A percentile compares a stretch with the other conserved stretches of the same genome.
These are phyloP conservation scores for Brachypteracias leptosomus DNA, from an alignment of 2,113 vertebrate genomes.

Conservation along the genomic window DNA sequence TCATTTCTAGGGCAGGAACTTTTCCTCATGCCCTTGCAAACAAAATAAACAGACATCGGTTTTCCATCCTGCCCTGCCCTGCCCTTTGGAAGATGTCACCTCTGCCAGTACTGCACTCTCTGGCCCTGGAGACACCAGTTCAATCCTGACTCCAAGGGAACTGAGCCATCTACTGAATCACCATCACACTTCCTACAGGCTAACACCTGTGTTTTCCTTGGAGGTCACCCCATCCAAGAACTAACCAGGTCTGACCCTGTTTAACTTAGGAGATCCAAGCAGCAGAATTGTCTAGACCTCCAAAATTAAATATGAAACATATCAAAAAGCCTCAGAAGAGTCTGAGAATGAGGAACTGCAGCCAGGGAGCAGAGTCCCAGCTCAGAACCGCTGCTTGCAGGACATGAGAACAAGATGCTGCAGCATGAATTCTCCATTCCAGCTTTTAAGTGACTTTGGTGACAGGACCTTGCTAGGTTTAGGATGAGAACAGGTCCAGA, in stretches of 20 bases:
- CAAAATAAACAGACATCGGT: neutral
- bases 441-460: neutral
- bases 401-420: neutral
- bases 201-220: constrained; percentile 39
- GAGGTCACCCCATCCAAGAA: neutral
- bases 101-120: neutral
- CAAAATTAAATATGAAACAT: neutral
- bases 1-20: neutral
- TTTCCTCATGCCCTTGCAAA: neutral
- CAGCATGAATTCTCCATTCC: neutral
- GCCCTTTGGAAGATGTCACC: constrained; percentile 6
- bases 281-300: neutral
- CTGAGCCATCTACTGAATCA: neutral
- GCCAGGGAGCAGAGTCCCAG: neutral
- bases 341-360: neutral
- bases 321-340: neutral
- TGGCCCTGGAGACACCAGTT: neutral
- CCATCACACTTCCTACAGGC: neutral
- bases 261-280: neutral
- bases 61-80: constrained; percentile 6
- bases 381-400: neutral
- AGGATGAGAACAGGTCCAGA: neutral
- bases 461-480: neutral
- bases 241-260: neutral
- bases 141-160: neutral